Conservation (phyloP, 2,888 invertebrate species). For the Argyresthia albistria region DNA sequence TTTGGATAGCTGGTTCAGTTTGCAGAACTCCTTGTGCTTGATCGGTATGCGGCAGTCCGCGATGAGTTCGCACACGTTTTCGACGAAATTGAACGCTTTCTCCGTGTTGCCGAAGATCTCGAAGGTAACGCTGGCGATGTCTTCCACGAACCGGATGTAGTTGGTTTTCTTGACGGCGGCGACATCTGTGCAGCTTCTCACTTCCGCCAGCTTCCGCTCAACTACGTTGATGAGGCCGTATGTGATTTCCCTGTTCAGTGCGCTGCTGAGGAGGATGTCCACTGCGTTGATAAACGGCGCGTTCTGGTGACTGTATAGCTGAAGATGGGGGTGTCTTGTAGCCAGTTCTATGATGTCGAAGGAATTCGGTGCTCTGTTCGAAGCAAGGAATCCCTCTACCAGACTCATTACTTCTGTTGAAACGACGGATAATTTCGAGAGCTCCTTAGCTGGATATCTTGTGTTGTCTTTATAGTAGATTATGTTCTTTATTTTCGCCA, state of each 20-base stretch:
- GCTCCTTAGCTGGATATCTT: slow-evolving; percentile 61
- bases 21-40: slow-evolving; percentile 62
- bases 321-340: slow-evolving; percentile 55
- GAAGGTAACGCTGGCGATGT: slow-evolving; percentile 60
- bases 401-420: slow-evolving; percentile 74
- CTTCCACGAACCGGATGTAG: slow-evolving; percentile 61
- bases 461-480: slow-evolving; percentile 56
- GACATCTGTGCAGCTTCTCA: slow-evolving; percentile 49
- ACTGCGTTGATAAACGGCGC: slow-evolving; percentile 64
- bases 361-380: slow-evolving; percentile 59
- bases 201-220: slow-evolving; percentile 62
- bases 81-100: slow-evolving; percentile 52
- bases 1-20: slow-evolving; percentile 56
- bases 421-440: slow-evolving; percentile 71
- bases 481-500: slow-evolving; percentile 64
- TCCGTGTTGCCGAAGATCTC: slow-evolving; percentile 63
- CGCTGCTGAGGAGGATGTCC: slow-evolving; percentile 59
- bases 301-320: slow-evolving; percentile 61
- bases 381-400: slow-evolving; percentile 72
- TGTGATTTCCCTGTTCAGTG: slow-evolving; percentile 62
- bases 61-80: slow-evolving; percentile 54
- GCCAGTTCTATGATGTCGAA: slow-evolving; percentile 60
- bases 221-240: slow-evolving; percentile 64
- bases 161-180: slow-evolving; percentile 57
- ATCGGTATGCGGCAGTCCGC: slow-evolving; percentile 60